Evolutionary conservation across 2,888 invertebrate genomes (phyloP).

Genomic region (Phragmatobia fuliginosa): DNA sequence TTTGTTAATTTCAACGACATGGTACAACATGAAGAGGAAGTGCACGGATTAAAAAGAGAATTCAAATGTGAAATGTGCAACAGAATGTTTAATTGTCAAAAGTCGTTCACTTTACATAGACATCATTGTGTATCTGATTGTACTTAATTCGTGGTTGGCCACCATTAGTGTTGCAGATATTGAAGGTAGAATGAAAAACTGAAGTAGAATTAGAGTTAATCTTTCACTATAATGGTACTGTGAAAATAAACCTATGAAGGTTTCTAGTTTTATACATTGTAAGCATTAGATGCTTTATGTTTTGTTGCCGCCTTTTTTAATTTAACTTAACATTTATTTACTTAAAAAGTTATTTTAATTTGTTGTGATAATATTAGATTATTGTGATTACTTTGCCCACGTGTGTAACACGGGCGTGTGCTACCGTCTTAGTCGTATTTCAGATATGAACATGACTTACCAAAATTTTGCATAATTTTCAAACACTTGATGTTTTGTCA

Average conservation of each 20-base stretch:
- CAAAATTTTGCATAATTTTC: background rate
- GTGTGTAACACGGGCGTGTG: background rate
- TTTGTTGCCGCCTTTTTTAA: background rate
- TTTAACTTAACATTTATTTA: background rate
- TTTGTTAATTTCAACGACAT: conserved; percentile 48
- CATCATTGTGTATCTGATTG: conserved; percentile 18
- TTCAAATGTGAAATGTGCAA: conserved; percentile 54
- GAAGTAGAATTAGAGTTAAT: background rate
- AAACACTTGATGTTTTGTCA: background rate
- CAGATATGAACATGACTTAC: background rate
- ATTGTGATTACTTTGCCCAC: background rate
- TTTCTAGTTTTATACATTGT: background rate
- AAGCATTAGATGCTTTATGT: conserved; percentile 1
- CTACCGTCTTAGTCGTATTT: background rate
- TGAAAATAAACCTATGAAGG: background rate
- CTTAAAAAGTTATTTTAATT: background rate
- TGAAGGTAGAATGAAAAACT: background rate
- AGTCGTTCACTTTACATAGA: conserved; percentile 26
- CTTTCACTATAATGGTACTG: background rate
- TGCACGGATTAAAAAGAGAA: conserved; percentile 38
- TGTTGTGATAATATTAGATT: background rate
- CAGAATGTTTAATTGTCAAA: conserved; percentile 43
- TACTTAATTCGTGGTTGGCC: background rate
- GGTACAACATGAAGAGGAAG: conserved; percentile 43
- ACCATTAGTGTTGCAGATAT: background rate